A percentile compares a stretch with the other conserved stretches of the same genome.
Conservation (phyloP, 2,113 vertebrate genomes). For the Nothoprocta perdicaria region DNA sequence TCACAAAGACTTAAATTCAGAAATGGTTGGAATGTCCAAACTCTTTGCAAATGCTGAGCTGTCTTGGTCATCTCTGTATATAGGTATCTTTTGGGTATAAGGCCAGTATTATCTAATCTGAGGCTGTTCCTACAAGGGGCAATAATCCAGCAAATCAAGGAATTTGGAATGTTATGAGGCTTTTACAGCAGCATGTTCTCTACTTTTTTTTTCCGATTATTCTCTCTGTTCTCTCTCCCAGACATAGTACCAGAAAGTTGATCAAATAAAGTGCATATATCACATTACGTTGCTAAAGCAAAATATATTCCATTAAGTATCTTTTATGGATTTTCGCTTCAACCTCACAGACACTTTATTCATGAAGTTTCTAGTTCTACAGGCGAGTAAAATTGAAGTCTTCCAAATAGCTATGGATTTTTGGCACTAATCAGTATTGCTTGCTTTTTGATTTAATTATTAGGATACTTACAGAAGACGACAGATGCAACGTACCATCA, state of each 20-base stretch:
- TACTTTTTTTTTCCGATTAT: background rate
- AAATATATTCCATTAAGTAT: background rate
- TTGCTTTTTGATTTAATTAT: background rate
- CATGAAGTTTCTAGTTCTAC: background rate
- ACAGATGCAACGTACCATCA: conserved; percentile 93
- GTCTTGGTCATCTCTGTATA: background rate
- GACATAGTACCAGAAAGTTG: background rate
- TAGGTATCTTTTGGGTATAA: background rate
- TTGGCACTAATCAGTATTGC: background rate
- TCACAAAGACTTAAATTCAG: background rate
- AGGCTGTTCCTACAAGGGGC: background rate
- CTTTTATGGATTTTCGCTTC: background rate
- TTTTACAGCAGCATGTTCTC: background rate
- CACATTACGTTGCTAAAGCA: background rate
- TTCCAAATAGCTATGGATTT: background rate
- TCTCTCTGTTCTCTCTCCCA: background rate
- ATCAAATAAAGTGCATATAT: background rate
- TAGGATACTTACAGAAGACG: conserved; percentile 95
- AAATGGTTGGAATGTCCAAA: background rate
- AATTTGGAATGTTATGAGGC: background rate
- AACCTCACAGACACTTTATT: background rate
- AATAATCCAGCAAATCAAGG: background rate
- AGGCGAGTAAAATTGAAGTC: background rate
- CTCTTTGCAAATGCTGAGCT: background rate
- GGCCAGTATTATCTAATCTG: background rate